phyloP scores from a whole-genome alignment of 1,140 invertebrate species.

The Conus ventricosus region DNA sequence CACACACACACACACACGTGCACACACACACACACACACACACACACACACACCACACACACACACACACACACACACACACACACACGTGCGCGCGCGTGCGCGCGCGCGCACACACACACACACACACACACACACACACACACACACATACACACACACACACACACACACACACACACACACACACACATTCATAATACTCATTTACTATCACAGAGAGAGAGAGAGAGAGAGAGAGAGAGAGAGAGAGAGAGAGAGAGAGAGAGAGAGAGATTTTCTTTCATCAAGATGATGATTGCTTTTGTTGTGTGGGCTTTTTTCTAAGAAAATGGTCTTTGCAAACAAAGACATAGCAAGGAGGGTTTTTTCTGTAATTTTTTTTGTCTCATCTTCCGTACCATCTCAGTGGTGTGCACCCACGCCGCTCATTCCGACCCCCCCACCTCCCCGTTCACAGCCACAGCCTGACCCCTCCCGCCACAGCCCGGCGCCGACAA shows the following conservation, averaged over 20 bases:
- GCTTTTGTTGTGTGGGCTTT: no score
- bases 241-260: neutral
- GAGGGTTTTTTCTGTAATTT: no score
- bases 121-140: neutral
- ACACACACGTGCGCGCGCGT: neutral
- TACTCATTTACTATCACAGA: neutral
- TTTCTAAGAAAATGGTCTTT: no score
- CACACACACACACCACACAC: neutral
- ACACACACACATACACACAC: conserved; percentile 7
- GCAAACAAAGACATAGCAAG: no score
- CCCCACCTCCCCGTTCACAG: no score
- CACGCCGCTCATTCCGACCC: no score
- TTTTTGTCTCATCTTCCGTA: no score
- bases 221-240: neutral
- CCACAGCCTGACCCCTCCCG: no score
- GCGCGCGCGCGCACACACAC: neutral
- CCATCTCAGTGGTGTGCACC: no score
- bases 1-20: neutral
- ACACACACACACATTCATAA: neutral
- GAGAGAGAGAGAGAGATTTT: neutral
- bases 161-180: neutral
- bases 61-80: neutral
- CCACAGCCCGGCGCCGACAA: no score
- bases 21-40: neutral
- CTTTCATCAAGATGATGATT: no score